Evolutionary conservation across 2,797 vertebrate species (phyloP), one percentile per base, ranked within the genome.

Genomic region (Poeciliopsis turneri): DNA sequence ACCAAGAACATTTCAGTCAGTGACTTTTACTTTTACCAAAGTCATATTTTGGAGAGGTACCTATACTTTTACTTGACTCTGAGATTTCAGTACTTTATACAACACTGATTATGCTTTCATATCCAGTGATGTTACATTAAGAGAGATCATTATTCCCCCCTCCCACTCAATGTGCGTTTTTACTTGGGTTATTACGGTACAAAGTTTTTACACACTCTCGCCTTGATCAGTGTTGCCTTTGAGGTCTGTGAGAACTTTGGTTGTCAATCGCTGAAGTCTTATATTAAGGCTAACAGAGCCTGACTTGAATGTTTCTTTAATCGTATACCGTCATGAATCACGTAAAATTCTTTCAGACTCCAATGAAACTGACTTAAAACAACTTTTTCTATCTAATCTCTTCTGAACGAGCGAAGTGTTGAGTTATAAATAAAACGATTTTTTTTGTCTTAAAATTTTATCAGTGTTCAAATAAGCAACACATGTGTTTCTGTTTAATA

Each of bases 111-210:
- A 49, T 25, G 33, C 33, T 20, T 66, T 66, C 36, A 68, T 23
- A 68, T 41, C 9, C 36, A 9, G 3, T 39, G 18, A 23, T 68
- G 9, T 23, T 12, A 1, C 20, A 33, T 33, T n/a, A 13, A 5
- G 7, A 25, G 20, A 20, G 4, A 47, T 47, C 8, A 28, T 43
- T 55, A 8, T 46, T 1, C 23, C 5, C 2, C 28, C 28, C 5
- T 2, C 2, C 51, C 4, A 64, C 41, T 33, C 6, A 45, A 70
- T 18, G 3, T 90, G 94, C 94, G 90, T 92, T 43, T 5, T 41
- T 92, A 43, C 5, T 91, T 84, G 3, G 30, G 30, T 57, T 84
- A 86, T 95, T 97, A 96, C 95, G 96, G 96, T 93, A 90, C 83
- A 91, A 89, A 84, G 12, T 87, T 86, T 36, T 81, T 81, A 87